These are phyloP conservation scores for Dryococelus australis DNA, from an alignment of 2,888 invertebrate genomes.

Conservation along the genomic window DNA sequence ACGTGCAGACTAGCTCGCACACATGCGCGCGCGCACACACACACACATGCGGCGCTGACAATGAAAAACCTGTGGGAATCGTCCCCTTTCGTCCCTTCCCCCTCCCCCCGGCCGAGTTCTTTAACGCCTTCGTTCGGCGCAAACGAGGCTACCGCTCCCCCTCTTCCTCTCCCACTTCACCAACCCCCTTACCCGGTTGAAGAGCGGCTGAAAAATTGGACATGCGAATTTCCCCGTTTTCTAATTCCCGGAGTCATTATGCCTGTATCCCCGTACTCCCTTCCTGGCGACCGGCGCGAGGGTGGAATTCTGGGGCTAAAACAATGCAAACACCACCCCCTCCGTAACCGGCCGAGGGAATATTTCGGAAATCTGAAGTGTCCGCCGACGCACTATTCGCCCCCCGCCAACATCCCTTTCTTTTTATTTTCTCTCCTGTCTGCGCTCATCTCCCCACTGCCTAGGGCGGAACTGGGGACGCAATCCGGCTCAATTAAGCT, in stretches of 20 bases:
- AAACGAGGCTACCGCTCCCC: neutral
- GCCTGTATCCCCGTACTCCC: neutral
- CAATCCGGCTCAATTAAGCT: neutral
- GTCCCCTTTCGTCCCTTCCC: neutral
- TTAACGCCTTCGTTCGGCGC: neutral
- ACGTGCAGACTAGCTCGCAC: neutral
- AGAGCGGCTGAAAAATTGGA: neutral
- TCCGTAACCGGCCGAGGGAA: neutral
- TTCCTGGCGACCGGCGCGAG: neutral
- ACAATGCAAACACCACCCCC: neutral
- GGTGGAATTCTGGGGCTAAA: neutral
- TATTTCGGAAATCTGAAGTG: constrained; percentile 2
- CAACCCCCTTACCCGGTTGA: neutral
- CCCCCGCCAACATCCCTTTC: neutral
- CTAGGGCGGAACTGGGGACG: neutral
- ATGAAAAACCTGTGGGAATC: neutral
- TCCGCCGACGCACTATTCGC: neutral
- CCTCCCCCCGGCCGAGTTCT: neutral
- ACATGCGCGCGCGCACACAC: neutral
- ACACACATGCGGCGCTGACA: neutral
- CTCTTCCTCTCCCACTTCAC: neutral
- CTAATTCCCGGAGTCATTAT: constrained; percentile 16
- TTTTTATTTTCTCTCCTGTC: neutral
- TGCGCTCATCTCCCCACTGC: neutral
- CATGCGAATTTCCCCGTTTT: neutral